A percentile compares a stretch with the other conserved stretches of the same genome.
Evolutionary conservation across 2,797 vertebrate species (phyloP).

Genomic region (Pachyuromys duprasi): DNA sequence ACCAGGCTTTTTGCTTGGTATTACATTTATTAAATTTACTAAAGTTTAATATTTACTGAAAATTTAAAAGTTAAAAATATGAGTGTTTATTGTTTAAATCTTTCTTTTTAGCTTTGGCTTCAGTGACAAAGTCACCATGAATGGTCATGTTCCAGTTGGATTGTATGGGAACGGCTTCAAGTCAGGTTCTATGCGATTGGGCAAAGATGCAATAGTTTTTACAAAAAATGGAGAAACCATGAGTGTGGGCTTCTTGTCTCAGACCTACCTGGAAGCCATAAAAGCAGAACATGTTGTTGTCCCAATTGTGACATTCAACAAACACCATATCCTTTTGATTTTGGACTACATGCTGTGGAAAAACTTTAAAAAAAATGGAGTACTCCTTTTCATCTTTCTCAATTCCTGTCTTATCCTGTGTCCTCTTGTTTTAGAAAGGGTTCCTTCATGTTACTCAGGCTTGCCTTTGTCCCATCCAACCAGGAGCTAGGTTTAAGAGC

Average conservation of each 20-base stretch:
- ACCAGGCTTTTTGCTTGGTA: background rate
- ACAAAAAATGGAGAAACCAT: conserved; percentile 91
- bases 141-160: conserved; percentile 93
- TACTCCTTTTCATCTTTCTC: background rate
- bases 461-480: background rate
- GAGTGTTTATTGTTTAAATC: background rate
- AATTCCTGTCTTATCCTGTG: background rate
- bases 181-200: conserved; percentile 98
- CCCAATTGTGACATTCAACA: conserved; percentile 90
- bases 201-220: conserved; percentile 95
- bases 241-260: conserved; percentile 96
- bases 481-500: background rate
- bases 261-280: conserved; percentile 92
- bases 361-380: background rate
- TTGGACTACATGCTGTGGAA: background rate
- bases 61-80: too few relatives aligned
- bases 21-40: background rate
- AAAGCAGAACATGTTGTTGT: conserved; percentile 92
- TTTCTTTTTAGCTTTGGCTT: conserved; percentile 93
- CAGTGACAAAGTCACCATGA: conserved; percentile 93
- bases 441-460: background rate
- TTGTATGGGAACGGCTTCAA: conserved; percentile 98
- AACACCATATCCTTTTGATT: conserved; percentile 93
- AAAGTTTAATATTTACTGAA: background rate
- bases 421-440: background rate